Base-by-base conservation (phyloP, 2,888 invertebrate species). In the Neoscelio sp. region DNA sequence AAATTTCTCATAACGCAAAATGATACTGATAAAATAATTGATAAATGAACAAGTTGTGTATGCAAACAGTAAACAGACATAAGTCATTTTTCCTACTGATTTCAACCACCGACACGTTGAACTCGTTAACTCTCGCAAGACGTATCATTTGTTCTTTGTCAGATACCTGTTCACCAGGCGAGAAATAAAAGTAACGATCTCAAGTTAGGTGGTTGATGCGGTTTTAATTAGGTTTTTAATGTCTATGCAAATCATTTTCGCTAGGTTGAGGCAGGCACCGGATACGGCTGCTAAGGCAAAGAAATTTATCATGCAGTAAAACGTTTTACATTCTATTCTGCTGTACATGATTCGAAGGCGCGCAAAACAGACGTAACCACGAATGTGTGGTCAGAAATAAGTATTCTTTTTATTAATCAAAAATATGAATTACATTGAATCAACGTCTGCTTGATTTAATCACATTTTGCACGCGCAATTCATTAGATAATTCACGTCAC, bases 231-330 rank as follows among this genome's bases (percentile, higher is more conserved):
- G 70, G 8, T 65, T 71, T 71, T 71, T 71, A 58, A 71, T 65
- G 71, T 65, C 65, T 64, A 71, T 71, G 77, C 71, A 71, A 77
- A 71, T 77, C 26, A 68, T 52, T 65, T 23, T 38, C 58, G 44
- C 28, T 17, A 6, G 15, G n/a, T 12, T 30, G 26, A 28, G 23
- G 13, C 44, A 10, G 23, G n/a, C 20, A 23, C 15, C 48, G 38
- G 50, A 56, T 58, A 44, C 46, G 18, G 44, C 50, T 23, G 52
- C 52, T 44, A 54, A 33, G 35, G 42, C 44, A 52, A 62, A 46
- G 44, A 80, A 78, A 80, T 80, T 80, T 78, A 80, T 82, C 75
- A 78, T 52, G 80, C 56, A 65, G 60, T 77, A 79, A 80, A 82
- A 79, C 73, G 65, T 78, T 76, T 78, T 30, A 70, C 68, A n/a